Base-by-base conservation (phyloP, 1,140 invertebrate species). In the Chymomyza costata region DNA sequence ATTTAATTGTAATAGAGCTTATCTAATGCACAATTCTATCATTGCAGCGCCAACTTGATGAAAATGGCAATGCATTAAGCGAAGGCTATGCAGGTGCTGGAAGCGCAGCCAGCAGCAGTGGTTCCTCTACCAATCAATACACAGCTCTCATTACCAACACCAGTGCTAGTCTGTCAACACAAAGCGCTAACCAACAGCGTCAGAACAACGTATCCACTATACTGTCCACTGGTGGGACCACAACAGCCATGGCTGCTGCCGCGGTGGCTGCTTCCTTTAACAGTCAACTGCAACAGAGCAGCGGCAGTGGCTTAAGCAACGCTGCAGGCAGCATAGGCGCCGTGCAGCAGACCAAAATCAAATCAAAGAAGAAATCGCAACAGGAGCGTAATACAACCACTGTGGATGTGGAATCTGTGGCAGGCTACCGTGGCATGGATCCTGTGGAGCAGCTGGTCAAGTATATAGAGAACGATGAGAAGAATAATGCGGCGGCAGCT, bases 351-450 rank as follows among this genome's bases (percentile, higher is more conserved):
- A 71, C 63, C 6, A 78, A 78, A 32, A 44, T 57, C 2, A 78
- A 78, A 21, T 46, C 68, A 0, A 78, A 78, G 41, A 78, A 87
- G 80, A 62, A 84, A 54, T 70, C 80, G 31, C 76, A 83, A 51
- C 78, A 85, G 37, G 83, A 87, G 21, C 73, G 84, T 1, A 90
- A 90, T 39, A 88, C 88, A 11, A 89, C 87, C 45, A 87, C 89
- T 0, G 87, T 90, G 11, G 86, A 87, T 53, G 87, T 89, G 0
- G 86, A 90, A 58, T 87, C 70, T 0, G 73, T 91, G 17, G 88
- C 88, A 19, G 90, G 90, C 2, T 89, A 90, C 80, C 86, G 89
- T 19, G 88, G 89, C 49, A 85, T 88, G 1, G 88, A 89, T 54
- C 87, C 90, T 2, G 82, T 88, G n/a, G 86, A 89, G 39, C 65